Evolutionary conservation across 1,140 invertebrate species (phyloP), one percentile per base, ranked within the genome.

Genomic region (Arion vulgaris): DNA sequence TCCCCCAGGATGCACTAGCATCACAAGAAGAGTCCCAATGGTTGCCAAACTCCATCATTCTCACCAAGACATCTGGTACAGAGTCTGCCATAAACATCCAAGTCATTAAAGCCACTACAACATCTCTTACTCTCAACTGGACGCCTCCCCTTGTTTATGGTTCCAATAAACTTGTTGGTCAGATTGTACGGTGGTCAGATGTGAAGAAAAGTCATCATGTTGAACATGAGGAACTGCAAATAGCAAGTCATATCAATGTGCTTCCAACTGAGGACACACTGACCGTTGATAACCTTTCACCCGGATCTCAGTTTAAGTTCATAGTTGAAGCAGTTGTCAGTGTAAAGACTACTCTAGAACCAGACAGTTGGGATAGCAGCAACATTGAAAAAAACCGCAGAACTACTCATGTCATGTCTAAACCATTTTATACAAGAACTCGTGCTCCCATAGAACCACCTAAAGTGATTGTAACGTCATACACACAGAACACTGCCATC

Each of bases 281-380:
- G 7, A 88, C 86, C 23, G 89, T 92, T 45, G 84, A 89, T 32
- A 88, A 88, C 75, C 86, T 92, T 11, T 68, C 83, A 26, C 88
- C 90, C 32, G 91, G 91, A 74, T 86, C 85, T 39, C 88, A 90
- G 85, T 93, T 92, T 80, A 76, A 82, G 78, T 85, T 93, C 38
- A 88, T 90, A 36, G 89, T 93, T 9, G 92, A 92, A 81, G 90
- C 92, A 34, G 90, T 92, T 17, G 92, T 93, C 23, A 92, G 92
- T 84, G 85, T 92, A 15, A 92, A 92, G 85, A 92, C 92, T n/a
- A 89, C 89, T 4, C 79, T 93, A n/a, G 88, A 92, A 19, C 79
- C 86, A 19, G 86, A 88, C 83, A 86, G 87, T 36, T 85, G 84
- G 73, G 86, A 83, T 39, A 88, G 87, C 15, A 84, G 83, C 15